Base-by-base conservation (phyloP, 2,888 invertebrate genomes). In the Ichneumon xanthorius region DNA sequence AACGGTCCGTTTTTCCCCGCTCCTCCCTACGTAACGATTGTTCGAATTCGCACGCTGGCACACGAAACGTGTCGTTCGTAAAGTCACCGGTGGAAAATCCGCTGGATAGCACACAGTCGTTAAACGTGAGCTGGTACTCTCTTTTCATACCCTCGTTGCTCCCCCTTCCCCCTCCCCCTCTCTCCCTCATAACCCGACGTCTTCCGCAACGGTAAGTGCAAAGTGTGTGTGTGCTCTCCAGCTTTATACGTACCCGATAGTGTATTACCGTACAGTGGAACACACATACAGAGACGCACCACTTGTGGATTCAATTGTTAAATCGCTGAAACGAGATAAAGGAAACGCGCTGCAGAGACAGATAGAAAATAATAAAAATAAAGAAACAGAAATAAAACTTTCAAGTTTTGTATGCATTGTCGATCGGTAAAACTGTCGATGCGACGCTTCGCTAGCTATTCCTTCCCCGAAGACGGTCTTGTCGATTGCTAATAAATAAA, bases 251-350 rank as follows among this genome's bases (percentile, higher is more conserved):
- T 53, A 63, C n/a, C 53, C 45, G 61, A 61, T 11, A 26, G 6
- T 33, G 30, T 30, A 63, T 63, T 33, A 6, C 30, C 61, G 26
- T 11, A 14, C n/a, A 16, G 63, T 33, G 33, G 16, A 30, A 63
- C 82, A 79, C 75, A 45, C 65, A 50, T 73, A 80, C 76, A 68
- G 71, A 82, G 50, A 48, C 79, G 53, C 61, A 37, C 85, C 85
- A 85, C 85, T 85, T 85, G 85, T 85, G 80, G 85, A 85, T 85
- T 85, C 85, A 85, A 85, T 85, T 82, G 76, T 80, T 68, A 82
- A 85, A 70, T 76, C 79, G 72, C 77, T 72, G 76, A 72, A 80
- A 80, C 33, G 53, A 58, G 48, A 55, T 45, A 37, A 19, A 45
- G 65, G 53, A n/a, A 26, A 14, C 6, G 48, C 40, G 50, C 4